A percentile compares a stretch with the other conserved stretches of the same genome.
phyloP scores from a whole-genome alignment of 2,888 invertebrate species.

The Petrolisthes manimaculis region DNA sequence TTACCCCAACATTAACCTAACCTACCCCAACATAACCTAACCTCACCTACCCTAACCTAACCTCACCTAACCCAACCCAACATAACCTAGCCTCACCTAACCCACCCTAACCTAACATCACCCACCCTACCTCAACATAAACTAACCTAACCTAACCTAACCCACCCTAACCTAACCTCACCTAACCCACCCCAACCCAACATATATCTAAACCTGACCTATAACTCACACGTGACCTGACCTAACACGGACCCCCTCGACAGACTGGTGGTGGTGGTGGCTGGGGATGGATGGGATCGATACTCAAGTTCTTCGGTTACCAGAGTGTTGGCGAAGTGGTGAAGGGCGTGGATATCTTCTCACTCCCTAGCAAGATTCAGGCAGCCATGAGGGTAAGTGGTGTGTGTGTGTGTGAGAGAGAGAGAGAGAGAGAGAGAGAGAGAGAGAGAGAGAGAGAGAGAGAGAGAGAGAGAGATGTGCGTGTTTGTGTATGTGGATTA shows the following conservation, averaged over 20 bases:
- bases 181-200: background rate
- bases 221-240: background rate
- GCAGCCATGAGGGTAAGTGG: slow-evolving; percentile 52
- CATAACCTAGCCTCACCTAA: too few relatives aligned
- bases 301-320: slow-evolving; percentile 60
- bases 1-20: background rate
- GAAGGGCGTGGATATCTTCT: slow-evolving; percentile 56
- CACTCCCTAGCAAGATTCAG: slow-evolving; percentile 51
- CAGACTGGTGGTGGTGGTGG: slow-evolving; percentile 5
- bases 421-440: too few relatives aligned
- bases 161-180: slow-evolving; percentile 1
- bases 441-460: background rate
- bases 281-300: slow-evolving; percentile 39
- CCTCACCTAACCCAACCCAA: too few relatives aligned
- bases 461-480: background rate
- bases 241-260: background rate
- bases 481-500: background rate
- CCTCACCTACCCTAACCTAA: too few relatives aligned
- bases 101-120: too few relatives aligned
- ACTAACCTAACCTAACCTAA: too few relatives aligned
- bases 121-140: too few relatives aligned
- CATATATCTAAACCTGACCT: background rate
- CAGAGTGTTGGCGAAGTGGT: slow-evolving; percentile 50
- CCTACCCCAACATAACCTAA: too few relatives aligned
- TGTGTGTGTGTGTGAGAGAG: too few relatives aligned